phyloP scores from a whole-genome alignment of 2,888 invertebrate genomes.

The Eristalis arbustorum region DNA sequence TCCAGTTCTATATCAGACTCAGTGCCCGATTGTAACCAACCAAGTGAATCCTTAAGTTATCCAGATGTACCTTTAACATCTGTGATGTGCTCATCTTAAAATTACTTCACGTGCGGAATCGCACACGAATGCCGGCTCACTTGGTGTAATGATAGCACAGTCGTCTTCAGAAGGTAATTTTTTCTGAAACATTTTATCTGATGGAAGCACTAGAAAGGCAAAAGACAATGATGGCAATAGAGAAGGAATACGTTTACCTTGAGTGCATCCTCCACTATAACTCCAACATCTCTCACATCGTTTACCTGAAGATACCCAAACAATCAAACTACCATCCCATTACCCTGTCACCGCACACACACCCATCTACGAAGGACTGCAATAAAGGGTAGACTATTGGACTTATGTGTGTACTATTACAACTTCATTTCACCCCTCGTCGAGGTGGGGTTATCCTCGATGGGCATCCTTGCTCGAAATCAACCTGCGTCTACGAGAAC shows the following conservation, averaged over 20 bases:
- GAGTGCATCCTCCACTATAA: conserved; percentile 14
- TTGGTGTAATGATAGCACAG: conserved; percentile 34
- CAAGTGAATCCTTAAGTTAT: conserved; percentile 10
- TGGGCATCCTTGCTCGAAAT: conserved; percentile 32
- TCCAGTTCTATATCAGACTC: conserved; percentile 16
- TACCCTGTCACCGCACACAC: not conserved
- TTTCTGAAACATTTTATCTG: conserved; percentile 1
- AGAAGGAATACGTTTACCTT: conserved; percentile 24
- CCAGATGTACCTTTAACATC: conserved; percentile 28
- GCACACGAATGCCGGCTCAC: conserved; percentile 58
- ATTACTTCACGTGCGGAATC: conserved; percentile 64
- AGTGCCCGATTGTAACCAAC: conserved; percentile 8
- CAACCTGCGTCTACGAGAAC: conserved; percentile 19
- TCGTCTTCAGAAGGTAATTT: conserved; percentile 29
- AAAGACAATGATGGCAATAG: not conserved
- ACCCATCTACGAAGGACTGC: not conserved
- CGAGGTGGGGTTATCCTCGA: conserved; percentile 22
- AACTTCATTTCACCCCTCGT: conserved; percentile 47
- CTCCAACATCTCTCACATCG: conserved; percentile 32
- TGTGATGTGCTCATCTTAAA: conserved; percentile 53
- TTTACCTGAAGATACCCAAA: conserved; percentile 28
- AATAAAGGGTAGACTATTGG: conserved; percentile 12
- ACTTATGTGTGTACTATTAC: conserved; percentile 37
- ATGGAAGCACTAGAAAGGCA: not conserved
- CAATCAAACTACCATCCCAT: not conserved